phyloP scores from a whole-genome alignment of 2,888 invertebrate species.

The Maniola hyperantus region DNA sequence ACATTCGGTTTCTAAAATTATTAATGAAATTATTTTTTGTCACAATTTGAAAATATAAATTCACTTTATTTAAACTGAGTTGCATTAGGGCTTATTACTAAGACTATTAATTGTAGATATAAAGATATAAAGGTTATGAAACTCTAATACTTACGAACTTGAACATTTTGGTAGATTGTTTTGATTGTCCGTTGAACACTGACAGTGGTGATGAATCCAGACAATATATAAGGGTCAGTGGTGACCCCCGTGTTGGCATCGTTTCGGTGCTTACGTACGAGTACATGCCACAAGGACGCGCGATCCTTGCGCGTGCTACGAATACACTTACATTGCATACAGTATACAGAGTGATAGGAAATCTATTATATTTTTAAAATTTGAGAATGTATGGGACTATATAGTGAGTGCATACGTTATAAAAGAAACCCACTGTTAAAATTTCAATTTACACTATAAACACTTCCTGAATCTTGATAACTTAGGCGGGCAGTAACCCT shows the following conservation, averaged over 20 bases:
- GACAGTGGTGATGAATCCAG: constrained; percentile 54
- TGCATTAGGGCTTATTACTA: not conserved
- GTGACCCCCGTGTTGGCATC: constrained; percentile 74
- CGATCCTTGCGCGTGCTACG: constrained; percentile 56
- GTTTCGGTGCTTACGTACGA: constrained; percentile 59
- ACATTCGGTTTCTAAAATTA: no score
- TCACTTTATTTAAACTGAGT: no score
- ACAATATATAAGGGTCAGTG: constrained; percentile 69
- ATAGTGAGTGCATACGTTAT: no score
- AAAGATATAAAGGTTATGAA: no score
- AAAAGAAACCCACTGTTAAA: no score
- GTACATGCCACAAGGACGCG: constrained; percentile 61
- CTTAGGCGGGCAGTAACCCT: no score
- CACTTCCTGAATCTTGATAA: no score
- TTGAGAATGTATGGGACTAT: no score
- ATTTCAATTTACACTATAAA: no score
- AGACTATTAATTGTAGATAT: no score
- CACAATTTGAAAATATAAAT: no score
- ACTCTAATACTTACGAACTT: constrained; percentile 70
- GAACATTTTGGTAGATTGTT: constrained; percentile 74
- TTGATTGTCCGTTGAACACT: constrained; percentile 58
- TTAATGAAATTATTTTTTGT: no score
- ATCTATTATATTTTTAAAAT: not conserved
- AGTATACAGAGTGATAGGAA: constrained; percentile 54
- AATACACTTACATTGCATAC: constrained; percentile 56